These are phyloP conservation scores for Adelognathus sp. DNA, from an alignment of 2,888 invertebrate genomes.

Conservation along the genomic window DNA sequence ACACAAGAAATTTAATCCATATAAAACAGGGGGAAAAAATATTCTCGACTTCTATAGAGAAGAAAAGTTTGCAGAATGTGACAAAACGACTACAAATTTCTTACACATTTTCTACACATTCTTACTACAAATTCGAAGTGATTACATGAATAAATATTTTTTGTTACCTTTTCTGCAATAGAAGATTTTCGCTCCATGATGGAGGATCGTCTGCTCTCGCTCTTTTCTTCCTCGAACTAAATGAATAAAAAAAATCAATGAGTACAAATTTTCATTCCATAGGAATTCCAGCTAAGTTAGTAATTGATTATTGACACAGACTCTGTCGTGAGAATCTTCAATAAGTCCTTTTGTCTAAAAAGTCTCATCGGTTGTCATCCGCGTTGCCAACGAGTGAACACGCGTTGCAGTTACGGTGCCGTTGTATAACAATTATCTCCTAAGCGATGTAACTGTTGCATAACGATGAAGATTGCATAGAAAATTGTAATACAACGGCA, in stretches of 20 bases:
- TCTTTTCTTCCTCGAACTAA: conserved; percentile 81
- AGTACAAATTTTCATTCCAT: neutral
- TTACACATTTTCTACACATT: too few relatives aligned
- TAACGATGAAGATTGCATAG: too few relatives aligned
- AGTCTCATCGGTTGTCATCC: neutral
- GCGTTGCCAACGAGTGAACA: too few relatives aligned
- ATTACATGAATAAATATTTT: neutral
- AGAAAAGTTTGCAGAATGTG: too few relatives aligned
- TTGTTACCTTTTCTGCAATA: conserved; percentile 71
- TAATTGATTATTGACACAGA: conserved; percentile 4
- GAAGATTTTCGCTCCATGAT: conserved; percentile 78
- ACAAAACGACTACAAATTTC: too few relatives aligned
- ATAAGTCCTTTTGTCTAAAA: neutral
- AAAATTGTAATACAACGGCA: too few relatives aligned
- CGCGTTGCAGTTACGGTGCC: too few relatives aligned
- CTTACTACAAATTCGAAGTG: neutral
- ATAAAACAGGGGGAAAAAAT: too few relatives aligned
- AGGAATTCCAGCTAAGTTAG: neutral
- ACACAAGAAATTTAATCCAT: too few relatives aligned
- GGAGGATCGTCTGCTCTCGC: conserved; percentile 82
- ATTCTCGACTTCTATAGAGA: too few relatives aligned
- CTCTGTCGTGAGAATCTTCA: neutral
- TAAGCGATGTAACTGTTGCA: too few relatives aligned
- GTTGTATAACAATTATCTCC: too few relatives aligned
- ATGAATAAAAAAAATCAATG: conserved; percentile 3